Conservation (phyloP, 2,113 vertebrate species). For the Cyanoderma ruficeps region DNA sequence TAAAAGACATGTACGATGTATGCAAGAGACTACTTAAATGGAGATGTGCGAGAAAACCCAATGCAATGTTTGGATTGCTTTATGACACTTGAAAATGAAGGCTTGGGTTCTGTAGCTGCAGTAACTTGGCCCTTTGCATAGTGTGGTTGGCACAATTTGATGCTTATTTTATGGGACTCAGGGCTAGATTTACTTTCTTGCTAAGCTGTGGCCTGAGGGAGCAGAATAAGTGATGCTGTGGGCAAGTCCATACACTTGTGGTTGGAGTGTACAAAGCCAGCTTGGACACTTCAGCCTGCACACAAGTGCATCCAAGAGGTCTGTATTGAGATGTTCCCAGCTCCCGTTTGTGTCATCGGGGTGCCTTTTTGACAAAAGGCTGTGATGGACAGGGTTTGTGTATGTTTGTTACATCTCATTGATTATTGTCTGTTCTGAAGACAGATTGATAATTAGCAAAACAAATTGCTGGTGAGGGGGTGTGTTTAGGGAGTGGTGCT, state of each 20-base stretch:
- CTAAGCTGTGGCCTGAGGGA: not conserved
- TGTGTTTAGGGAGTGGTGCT: not conserved
- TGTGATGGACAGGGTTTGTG: not conserved
- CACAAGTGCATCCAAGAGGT: not conserved
- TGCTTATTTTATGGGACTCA: not conserved
- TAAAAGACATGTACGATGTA: not conserved
- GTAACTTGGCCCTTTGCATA: not conserved
- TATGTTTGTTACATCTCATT: not conserved
- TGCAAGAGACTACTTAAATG: not conserved
- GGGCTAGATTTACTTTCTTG: not conserved
- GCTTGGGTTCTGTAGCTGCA: not conserved
- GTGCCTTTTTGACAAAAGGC: not conserved
- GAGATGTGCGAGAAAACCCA: not conserved
- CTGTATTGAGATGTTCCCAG: not conserved
- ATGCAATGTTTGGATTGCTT: not conserved
- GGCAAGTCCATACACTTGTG: not conserved
- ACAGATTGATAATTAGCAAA: conserved; percentile 20
- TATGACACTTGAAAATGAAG: not conserved
- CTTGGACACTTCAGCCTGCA: not conserved
- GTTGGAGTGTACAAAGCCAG: not conserved
- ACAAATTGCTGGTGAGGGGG: not conserved
- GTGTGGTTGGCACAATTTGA: not conserved
- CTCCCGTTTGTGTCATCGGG: accelerated
- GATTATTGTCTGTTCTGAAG: not conserved
- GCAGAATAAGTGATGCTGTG: not conserved